A percentile compares a stretch with the other conserved stretches of the same genome.
phyloP scores from a whole-genome alignment of 2,113 vertebrate species.

The Oryzias woworae region DNA sequence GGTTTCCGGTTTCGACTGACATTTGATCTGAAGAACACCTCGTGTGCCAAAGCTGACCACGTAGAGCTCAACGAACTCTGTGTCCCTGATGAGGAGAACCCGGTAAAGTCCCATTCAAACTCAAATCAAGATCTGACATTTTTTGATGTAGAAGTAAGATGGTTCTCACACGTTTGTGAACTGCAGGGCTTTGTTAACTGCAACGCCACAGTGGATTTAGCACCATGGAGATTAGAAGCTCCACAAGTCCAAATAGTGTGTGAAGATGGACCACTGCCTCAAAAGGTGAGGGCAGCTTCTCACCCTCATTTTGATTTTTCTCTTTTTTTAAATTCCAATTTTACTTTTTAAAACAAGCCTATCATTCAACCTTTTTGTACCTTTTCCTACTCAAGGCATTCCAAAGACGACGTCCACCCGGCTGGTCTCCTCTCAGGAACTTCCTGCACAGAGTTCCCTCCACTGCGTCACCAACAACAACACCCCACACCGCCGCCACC shows the following conservation, averaged over 20 bases:
- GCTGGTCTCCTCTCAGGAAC: conserved; percentile 76
- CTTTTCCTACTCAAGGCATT: accelerated
- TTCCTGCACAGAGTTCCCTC: accelerated
- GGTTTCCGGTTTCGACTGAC: conserved; percentile 80
- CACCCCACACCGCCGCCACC: accelerated
- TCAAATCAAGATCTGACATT: not conserved
- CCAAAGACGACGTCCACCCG: conserved; percentile 66
- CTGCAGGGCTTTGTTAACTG: conserved; percentile 78
- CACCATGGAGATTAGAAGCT: conserved; percentile 72
- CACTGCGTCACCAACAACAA: accelerated
- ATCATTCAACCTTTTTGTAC: not conserved
- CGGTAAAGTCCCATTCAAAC: conserved; percentile 73
- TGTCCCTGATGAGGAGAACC: conserved; percentile 34
- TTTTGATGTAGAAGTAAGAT: not conserved
- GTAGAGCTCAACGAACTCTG: conserved; percentile 77
- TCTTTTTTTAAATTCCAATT: too few species aligned
- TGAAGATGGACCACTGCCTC: conserved; percentile 19
- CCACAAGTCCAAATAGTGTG: conserved; percentile 70
- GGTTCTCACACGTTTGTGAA: not conserved
- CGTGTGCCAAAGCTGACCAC: conserved; percentile 82
- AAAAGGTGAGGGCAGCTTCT: conserved; percentile 21
- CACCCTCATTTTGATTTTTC: too few species aligned
- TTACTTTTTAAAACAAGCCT: not conserved
- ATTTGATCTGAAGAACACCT: conserved; percentile 83
- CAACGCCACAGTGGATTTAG: conserved; percentile 73